These are phyloP conservation scores for Protonibea diacanthus DNA, from an alignment of 2,797 vertebrate genomes.

Conservation along the genomic window DNA sequence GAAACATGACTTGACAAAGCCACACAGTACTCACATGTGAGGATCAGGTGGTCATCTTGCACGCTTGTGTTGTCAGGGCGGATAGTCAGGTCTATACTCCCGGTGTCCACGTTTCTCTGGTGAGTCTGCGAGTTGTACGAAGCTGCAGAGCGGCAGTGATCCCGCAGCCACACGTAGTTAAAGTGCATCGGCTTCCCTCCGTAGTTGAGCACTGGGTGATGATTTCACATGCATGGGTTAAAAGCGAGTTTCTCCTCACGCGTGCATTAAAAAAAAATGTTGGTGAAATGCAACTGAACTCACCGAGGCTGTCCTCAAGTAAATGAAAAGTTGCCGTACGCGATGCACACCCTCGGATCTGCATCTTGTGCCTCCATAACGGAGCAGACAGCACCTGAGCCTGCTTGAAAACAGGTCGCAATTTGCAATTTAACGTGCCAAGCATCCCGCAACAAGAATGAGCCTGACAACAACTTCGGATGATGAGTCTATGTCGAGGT, in stretches of 20 bases:
- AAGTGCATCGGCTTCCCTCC: constrained; percentile 85
- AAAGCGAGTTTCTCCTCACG: fast-evolving
- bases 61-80: constrained; percentile 83
- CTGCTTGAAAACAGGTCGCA: constrained; percentile 7
- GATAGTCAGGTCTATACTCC: constrained; percentile 88
- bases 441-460: constrained; percentile 38
- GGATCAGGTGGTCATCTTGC: constrained; percentile 84
- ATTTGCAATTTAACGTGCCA: not conserved
- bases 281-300: constrained; percentile 10
- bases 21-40: constrained; percentile 89
- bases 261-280: fast-evolving
- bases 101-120: constrained; percentile 93
- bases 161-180: constrained; percentile 94
- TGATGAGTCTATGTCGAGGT: fast-evolving
- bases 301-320: constrained; percentile 77
- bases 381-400: not conserved
- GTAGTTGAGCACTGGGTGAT: constrained; percentile 84
- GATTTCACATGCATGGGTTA: not conserved
- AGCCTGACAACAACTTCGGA: not conserved
- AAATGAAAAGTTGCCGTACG: constrained; percentile 49
- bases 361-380: constrained; percentile 25
- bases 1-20: not conserved
- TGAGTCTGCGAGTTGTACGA: constrained; percentile 91
- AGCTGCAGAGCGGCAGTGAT: constrained; percentile 92
- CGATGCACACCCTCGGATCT: constrained; percentile 8